Base-by-base conservation (phyloP, 2,113 vertebrate genomes). In the Astatotilapia flaviijosephi region DNA sequence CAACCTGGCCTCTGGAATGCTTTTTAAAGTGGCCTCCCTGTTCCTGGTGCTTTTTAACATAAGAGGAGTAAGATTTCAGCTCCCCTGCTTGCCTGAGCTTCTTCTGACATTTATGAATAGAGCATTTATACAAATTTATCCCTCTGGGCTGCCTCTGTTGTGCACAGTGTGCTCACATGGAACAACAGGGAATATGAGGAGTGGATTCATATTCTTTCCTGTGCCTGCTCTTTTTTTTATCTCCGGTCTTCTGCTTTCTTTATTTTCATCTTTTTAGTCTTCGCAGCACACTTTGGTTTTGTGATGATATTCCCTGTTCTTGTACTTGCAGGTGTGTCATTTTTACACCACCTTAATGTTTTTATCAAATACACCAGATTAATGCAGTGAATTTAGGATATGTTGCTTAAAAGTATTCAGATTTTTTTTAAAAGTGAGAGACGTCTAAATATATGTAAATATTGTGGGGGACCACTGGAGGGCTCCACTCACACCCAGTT, bases 91-190 rank as follows among this genome's bases (percentile, higher is more conserved):
- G 82, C 73, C 88, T 6, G 58, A 60, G 80, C 62, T 75, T 42
- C 82, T 49, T 80, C 77, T 83, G 86, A 82, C 83, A 81, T 89
- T 92, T 86, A 80, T 92, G 92, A 93, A 92, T 91, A 65, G 82
- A 88, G 82, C 85, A 55, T 92, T 94, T 90, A 86, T 93, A 51
- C 70, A 47, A 53, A 75, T 54, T 51, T 60, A 31, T 45, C 87
- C 79, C 82, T 49, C 31, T 42, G 79, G 86, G 82, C 83, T 79
- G 65, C 45, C 37, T 49, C 54, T 89, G 86, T 88, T 90, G 83
- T 90, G 54, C 65, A 73, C 89, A 54, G 68, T 82, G 75, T 42
- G 45, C 51, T 83, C 83, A 90, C 80, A 37, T 80, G 75, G 58
- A 88, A 84, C 45, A 77, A 31, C 45, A 31, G 45, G 45, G 73